These are phyloP conservation scores for Amphipyra berbera DNA, from an alignment of 2,888 invertebrate species.

Conservation along the genomic window DNA sequence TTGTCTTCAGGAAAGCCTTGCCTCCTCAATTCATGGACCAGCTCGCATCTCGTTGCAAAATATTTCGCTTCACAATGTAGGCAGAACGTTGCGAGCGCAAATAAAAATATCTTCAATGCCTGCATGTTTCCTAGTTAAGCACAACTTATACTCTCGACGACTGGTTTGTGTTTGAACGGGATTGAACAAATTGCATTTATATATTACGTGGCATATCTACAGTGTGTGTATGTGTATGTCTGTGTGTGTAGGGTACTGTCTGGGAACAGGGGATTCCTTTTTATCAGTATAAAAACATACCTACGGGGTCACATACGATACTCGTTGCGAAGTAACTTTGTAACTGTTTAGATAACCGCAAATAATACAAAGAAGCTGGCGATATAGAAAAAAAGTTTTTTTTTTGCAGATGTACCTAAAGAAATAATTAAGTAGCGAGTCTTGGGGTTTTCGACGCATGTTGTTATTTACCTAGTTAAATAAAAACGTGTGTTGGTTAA, in stretches of 20 bases:
- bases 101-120: slow-evolving; percentile 34
- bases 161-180: slow-evolving; percentile 27
- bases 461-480: no score
- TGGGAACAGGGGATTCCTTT: slow-evolving; percentile 53
- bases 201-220: slow-evolving; percentile 5
- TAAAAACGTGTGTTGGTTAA: no score
- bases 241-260: neutral
- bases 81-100: slow-evolving; percentile 43
- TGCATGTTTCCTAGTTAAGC: slow-evolving; percentile 35
- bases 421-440: neutral
- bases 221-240: neutral
- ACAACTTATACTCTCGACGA: slow-evolving; percentile 22
- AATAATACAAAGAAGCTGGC: neutral
- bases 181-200: slow-evolving; percentile 29
- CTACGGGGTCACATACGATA: slow-evolving; percentile 39
- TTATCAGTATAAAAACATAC: slow-evolving; percentile 37
- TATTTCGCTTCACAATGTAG: slow-evolving; percentile 59
- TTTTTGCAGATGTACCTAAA: neutral
- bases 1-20: slow-evolving; percentile 75
- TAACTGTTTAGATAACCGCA: neutral
- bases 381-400: neutral
- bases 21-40: slow-evolving; percentile 68
- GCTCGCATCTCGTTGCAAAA: slow-evolving; percentile 65
- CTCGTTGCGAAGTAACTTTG: slow-evolving; percentile 12
- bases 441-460: no score